phyloP scores from a whole-genome alignment of 2,113 vertebrate species.

The Apodemus speciosus region DNA sequence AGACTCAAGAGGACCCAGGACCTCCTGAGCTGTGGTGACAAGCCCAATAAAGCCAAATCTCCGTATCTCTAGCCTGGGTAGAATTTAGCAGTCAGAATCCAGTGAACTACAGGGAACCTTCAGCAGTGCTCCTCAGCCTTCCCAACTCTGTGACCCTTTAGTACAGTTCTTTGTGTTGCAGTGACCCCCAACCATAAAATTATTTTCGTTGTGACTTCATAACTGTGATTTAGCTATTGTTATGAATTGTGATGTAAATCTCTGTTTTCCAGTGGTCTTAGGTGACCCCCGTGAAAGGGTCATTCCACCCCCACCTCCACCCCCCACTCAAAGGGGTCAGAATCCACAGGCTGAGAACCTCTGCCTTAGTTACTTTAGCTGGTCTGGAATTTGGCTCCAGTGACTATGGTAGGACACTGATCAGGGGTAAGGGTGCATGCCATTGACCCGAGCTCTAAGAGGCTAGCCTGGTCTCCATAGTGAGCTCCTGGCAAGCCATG shows the following conservation, averaged over 20 bases:
- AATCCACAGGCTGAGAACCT: not conserved
- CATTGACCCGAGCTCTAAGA: not conserved
- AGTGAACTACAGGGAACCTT: not conserved
- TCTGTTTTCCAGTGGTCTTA: not conserved
- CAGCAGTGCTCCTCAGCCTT: not conserved
- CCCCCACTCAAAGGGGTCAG: too few relatives aligned
- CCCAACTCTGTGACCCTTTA: too few relatives aligned
- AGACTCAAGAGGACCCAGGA: not conserved
- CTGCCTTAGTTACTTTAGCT: not conserved
- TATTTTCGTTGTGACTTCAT: not conserved
- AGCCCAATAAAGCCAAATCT: not conserved
- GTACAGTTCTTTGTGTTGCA: not conserved
- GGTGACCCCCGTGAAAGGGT: not conserved
- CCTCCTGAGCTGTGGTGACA: not conserved
- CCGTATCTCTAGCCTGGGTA: slow-evolving; percentile 7
- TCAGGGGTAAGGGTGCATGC: not conserved
- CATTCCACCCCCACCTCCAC: not conserved
- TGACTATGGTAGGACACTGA: not conserved
- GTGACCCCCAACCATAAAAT: not conserved
- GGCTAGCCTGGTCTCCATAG: not conserved
- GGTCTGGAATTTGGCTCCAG: slow-evolving; percentile 19
- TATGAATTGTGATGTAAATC: not conserved
- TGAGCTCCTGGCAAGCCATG: not conserved
- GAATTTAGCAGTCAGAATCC: not conserved
- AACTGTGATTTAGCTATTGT: not conserved